Conservation (phyloP, 2,888 invertebrate species). For the Agrochola lota region DNA sequence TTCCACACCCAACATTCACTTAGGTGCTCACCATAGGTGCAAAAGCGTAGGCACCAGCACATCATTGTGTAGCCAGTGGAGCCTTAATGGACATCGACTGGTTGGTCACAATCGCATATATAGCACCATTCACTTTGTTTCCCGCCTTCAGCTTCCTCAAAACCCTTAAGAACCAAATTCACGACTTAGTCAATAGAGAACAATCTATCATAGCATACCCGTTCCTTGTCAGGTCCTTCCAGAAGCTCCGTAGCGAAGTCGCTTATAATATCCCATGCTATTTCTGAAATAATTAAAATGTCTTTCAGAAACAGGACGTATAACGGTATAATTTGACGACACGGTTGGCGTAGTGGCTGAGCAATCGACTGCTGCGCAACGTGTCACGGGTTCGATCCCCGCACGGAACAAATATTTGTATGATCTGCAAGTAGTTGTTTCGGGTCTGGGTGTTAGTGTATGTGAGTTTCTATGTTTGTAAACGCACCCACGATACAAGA, state of each 20-base stretch:
- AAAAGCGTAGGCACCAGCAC: background rate
- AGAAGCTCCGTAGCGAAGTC: slow-evolving; percentile 95
- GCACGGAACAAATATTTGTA: too few species aligned
- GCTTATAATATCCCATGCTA: slow-evolving; percentile 95
- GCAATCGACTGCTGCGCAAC: too few species aligned
- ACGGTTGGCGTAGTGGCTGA: too few species aligned
- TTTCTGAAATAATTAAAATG: slow-evolving; percentile 88
- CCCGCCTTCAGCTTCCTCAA: background rate
- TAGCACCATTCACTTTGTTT: background rate
- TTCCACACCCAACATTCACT: background rate
- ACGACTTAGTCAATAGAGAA: background rate
- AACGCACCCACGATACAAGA: too few species aligned
- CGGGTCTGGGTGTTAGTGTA: too few species aligned
- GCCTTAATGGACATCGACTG: too few species aligned
- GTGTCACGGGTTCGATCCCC: too few species aligned
- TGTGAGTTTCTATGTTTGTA: too few species aligned
- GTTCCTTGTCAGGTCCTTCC: slow-evolving; percentile 92
- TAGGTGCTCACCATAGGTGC: background rate
- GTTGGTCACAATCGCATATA: background rate
- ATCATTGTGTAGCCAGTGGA: background rate
- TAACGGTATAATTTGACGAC: background rate
- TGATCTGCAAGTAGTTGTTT: too few species aligned
- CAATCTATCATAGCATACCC: slow-evolving; percentile 80
- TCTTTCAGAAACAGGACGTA: background rate
- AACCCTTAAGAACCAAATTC: background rate